Conservation (phyloP, 2,888 invertebrate genomes). For the Corythucha ciliata region DNA sequence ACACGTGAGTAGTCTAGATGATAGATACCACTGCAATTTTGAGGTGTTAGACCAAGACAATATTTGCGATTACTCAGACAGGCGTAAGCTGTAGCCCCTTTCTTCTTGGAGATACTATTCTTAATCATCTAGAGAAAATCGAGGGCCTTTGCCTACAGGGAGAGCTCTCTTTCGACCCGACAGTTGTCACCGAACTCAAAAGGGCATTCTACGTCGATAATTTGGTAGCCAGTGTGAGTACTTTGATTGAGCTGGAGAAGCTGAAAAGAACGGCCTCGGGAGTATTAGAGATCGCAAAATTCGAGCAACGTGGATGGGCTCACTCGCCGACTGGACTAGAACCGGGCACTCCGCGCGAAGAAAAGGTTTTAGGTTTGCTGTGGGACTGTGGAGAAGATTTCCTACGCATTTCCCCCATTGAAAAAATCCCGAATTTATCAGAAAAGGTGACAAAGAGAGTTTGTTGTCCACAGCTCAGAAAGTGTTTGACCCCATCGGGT, state of each 20-base stretch:
- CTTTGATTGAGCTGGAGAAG: neutral
- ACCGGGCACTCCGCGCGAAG: neutral
- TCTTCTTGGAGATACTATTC: conserved; percentile 18
- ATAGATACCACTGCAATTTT: no score
- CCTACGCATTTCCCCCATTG: no score
- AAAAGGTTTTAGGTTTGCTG: conserved; percentile 21
- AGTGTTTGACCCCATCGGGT: neutral
- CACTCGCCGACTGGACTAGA: neutral
- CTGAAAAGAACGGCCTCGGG: neutral
- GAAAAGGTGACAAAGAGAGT: no score
- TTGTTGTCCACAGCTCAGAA: neutral
- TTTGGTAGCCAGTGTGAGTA: conserved; percentile 2
- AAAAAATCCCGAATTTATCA: no score
- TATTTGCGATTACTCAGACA: no score
- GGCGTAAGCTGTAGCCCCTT: conserved; percentile 25
- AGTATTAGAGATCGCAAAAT: conserved; percentile 13
- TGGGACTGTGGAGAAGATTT: no score
- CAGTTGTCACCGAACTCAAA: neutral
- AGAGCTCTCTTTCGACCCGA: neutral
- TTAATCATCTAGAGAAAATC: conserved; percentile 11
- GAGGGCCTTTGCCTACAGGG: neutral
- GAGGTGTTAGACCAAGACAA: neutral
- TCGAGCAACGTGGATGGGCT: conserved; percentile 23
- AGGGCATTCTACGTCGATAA: conserved; percentile 19
- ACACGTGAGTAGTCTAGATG: no score